phyloP scores from a whole-genome alignment of 1,140 invertebrate genomes.

The Tetramorium parvispinum region DNA sequence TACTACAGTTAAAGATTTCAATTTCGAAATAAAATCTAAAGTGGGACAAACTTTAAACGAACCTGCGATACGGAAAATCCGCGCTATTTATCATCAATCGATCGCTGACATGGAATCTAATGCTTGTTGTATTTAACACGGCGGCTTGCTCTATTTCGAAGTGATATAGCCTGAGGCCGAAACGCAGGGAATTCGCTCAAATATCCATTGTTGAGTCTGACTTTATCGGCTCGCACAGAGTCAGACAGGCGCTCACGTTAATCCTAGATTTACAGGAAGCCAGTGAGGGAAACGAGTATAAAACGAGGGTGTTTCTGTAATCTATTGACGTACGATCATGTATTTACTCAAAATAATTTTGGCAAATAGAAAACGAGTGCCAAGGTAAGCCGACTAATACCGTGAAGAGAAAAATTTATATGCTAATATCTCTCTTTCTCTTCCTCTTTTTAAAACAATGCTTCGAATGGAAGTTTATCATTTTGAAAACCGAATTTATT shows the following conservation, averaged over 20 bases:
- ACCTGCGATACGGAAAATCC: background rate
- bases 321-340: background rate
- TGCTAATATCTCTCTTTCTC: background rate
- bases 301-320: slow-evolving; percentile 12
- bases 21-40: background rate
- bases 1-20: background rate
- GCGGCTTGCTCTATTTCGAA: slow-evolving; percentile 15
- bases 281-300: background rate
- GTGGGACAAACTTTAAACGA: background rate
- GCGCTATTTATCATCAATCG: background rate
- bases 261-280: slow-evolving; percentile 44
- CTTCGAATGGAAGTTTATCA: background rate
- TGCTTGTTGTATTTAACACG: slow-evolving; percentile 6
- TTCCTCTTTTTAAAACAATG: background rate
- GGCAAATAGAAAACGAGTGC: slow-evolving; percentile 2
- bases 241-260: slow-evolving; percentile 20
- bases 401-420: background rate
- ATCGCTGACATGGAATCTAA: slow-evolving; percentile 15
- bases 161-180: background rate
- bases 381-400: background rate
- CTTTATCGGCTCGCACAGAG: slow-evolving; percentile 39
- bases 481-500: background rate
- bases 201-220: slow-evolving; percentile 44
- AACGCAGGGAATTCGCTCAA: slow-evolving; percentile 32
- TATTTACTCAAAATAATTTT: slow-evolving; percentile 6